Base-by-base conservation (phyloP, 2,888 invertebrate genomes). In the Phalera bucephala region DNA sequence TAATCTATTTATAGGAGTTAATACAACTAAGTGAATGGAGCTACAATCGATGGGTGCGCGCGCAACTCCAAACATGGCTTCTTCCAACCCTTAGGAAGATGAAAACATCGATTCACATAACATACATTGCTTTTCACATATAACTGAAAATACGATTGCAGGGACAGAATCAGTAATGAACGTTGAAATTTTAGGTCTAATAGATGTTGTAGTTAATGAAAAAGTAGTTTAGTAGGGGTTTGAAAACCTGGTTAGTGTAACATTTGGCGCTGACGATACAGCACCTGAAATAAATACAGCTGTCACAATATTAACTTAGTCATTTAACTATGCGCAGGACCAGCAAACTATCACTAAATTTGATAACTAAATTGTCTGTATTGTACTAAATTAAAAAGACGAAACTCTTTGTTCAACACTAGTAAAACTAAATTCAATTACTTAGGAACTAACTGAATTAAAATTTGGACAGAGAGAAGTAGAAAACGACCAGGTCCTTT, bases 21-120 rank as follows among this genome's bases (percentile, higher is more conserved):
- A 74, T 73, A 69, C 46, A 70, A 60, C 61, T 66, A 67, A 66
- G 62, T 69, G 67, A 69, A 74, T 73, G 70, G 57, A 62, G 52
- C 5, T 42, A 53, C 54, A 79, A 85, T 85, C 84, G 71, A 83
- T 81, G 73, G 39, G 33, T 87, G 87, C 87, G 87, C 87, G 87
- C 87, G 87, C 87, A 86, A 37, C 40, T 25, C 40, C 45, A 38
- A 54, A 65, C 57, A 80, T 68, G 79, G 77, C 82, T 82, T 82
- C 76, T 61, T 63, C 45, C 41, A 42, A 35, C 40, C 51, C 33
- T 27, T 31, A 14, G 19, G n/a, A 49, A 31, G 23, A 41, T 14
- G 30, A 36, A 40, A 13, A 26, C 4, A 30, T 21, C 34, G 21
- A 2, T 9, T 3, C 12, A 12, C n/a, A 20, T 25, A 2, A 0